Evolutionary conservation across 2,888 invertebrate species (phyloP).

Genomic region (Idaea straminata): DNA sequence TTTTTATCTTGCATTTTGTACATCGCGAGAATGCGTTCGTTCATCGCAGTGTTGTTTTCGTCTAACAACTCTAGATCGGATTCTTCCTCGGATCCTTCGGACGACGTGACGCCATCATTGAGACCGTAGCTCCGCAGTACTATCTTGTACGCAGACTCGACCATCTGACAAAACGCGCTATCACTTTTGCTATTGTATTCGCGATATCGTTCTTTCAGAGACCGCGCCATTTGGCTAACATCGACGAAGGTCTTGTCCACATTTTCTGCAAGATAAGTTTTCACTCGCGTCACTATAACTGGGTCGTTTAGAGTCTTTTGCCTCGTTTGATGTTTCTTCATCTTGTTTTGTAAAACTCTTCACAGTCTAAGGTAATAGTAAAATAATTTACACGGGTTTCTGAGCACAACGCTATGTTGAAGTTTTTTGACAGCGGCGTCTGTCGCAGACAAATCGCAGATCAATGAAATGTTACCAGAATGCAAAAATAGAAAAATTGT

Average conservation of each 20-base stretch:
- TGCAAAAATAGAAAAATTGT: slow-evolving; percentile 23
- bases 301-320: slow-evolving; percentile 77
- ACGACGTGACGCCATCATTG: slow-evolving; percentile 75
- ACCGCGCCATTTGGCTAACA: slow-evolving; percentile 90
- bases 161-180: slow-evolving; percentile 87
- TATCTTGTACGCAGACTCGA: slow-evolving; percentile 88
- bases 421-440: slow-evolving; percentile 55
- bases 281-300: slow-evolving; percentile 81
- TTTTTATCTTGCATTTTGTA: slow-evolving; percentile 76
- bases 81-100: slow-evolving; percentile 81
- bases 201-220: slow-evolving; percentile 84
- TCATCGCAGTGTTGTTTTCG: slow-evolving; percentile 88
- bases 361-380: slow-evolving; percentile 12
- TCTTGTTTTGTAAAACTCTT: slow-evolving; percentile 36
- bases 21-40: slow-evolving; percentile 76
- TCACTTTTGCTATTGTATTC: slow-evolving; percentile 92
- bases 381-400: slow-evolving; percentile 30
- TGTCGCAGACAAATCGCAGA: slow-evolving; percentile 34
- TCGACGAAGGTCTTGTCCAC: slow-evolving; percentile 90
- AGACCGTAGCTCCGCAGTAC: slow-evolving; percentile 85
- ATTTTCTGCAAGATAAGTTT: slow-evolving; percentile 90
- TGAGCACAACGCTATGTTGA: slow-evolving; percentile 46
- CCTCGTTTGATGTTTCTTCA: slow-evolving; percentile 76
- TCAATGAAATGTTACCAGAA: slow-evolving; percentile 58
- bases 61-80: slow-evolving; percentile 87